Evolutionary conservation across 35 echinoderm and acorn worm species (phyloP), one percentile per base, ranked within the genome.

Genomic region (Eucidaris tribuloides): DNA sequence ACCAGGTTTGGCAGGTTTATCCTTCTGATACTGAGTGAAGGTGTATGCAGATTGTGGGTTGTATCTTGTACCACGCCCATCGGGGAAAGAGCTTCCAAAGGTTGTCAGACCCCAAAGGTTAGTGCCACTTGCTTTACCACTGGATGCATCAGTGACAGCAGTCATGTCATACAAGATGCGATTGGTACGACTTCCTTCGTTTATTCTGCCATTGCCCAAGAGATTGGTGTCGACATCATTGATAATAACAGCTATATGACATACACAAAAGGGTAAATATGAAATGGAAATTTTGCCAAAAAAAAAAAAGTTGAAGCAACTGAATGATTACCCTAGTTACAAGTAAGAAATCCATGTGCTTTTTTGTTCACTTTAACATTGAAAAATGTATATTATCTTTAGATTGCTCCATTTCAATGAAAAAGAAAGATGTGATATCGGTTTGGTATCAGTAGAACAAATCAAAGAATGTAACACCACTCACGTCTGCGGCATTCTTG

Each of bases 401-500:
- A 15, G 15, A 19, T 55, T 13, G 13, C 15, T 19, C 17, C 18
- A n/a, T 20, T n/a, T n/a, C n/a, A n/a, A 68, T 15, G 13, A 17
- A 14, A 14, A n/a, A n/a, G n/a, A n/a, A n/a, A 60, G 6, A 7
- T 60, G 11, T 60, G 23, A 7, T 15, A 24, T 59, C n/a, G n/a
- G n/a, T n/a, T n/a, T n/a, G n/a, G n/a, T n/a, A n/a, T n/a, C n/a
- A n/a, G n/a, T n/a, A n/a, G n/a, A n/a, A n/a, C n/a, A n/a, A n/a
- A n/a, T n/a, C n/a, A n/a, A n/a, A n/a, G n/a, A n/a, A n/a, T n/a
- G n/a, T n/a, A n/a, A n/a, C 9, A 68, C 23, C 3, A 77, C 83
- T 81, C 60, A 92, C 89, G 78, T 92, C 86, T 92, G 27, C 84
- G 55, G 23, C 89, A 92, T 32, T 86, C 76, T 45, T 92, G 89